phyloP scores from a whole-genome alignment of 2,113 vertebrate species.

The Prietella phreatophila region DNA sequence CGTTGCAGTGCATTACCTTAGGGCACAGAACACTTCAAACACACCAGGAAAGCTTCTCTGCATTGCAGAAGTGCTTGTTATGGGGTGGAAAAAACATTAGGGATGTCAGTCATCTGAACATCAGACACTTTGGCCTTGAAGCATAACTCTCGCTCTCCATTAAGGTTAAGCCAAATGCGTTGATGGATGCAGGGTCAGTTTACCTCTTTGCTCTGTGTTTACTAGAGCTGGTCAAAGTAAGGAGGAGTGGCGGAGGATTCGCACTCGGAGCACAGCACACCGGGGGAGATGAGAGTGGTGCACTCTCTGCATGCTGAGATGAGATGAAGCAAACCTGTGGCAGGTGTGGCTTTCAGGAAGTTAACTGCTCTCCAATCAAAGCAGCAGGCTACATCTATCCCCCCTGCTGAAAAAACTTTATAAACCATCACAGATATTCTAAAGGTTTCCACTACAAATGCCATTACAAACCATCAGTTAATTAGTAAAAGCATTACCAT shows the following conservation, averaged over 20 bases:
- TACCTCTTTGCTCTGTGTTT: conserved; percentile 36
- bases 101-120: conserved; percentile 45
- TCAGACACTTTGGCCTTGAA: conserved; percentile 48
- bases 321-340: conserved; percentile 29
- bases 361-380: conserved; percentile 32
- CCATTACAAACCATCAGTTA: too few species aligned
- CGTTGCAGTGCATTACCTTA: conserved; percentile 49
- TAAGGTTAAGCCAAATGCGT: conserved; percentile 47
- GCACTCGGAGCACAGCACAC: conserved; percentile 30
- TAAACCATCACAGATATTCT: too few species aligned
- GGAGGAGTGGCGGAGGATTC: conserved; percentile 21
- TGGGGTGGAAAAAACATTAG: conserved; percentile 46
- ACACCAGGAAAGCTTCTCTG: conserved; percentile 47
- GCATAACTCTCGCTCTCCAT: conserved; percentile 46
- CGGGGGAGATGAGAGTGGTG: conserved; percentile 30
- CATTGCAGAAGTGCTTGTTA: conserved; percentile 53
- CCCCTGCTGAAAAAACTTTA: too few species aligned
- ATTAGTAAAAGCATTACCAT: too few species aligned
- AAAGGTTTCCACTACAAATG: too few species aligned
- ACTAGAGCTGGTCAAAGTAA: conserved; percentile 34
- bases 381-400: neutral
- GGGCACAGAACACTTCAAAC: conserved; percentile 53
- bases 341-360: conserved; percentile 20
- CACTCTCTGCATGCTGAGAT: conserved; percentile 21
- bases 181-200: conserved; percentile 45